Percentiles rank a stretch among this genome's conserved stretches.
Evolutionary conservation across 2,113 vertebrate species (phyloP).

Genomic region (Hirundichthys speculiger): DNA sequence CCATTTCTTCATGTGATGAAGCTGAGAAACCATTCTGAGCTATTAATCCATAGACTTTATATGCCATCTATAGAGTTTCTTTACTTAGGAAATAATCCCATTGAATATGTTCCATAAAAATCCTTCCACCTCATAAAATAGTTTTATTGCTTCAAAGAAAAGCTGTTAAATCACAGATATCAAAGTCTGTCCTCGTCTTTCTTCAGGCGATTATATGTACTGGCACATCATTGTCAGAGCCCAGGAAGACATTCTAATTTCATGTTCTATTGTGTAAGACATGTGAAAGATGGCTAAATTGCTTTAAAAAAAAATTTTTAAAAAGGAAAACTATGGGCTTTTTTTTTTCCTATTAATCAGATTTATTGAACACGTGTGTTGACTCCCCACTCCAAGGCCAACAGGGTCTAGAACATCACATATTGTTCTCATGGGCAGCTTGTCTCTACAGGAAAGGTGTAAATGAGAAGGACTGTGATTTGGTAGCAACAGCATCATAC

Average conservation of each 20-base stretch:
- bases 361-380: conserved; percentile 7
- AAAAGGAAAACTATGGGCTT: conserved; percentile 19
- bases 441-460: conserved; percentile 61
- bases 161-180: conserved; percentile 7
- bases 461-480: conserved; percentile 50
- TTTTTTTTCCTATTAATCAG: too few species aligned
- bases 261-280: conserved; percentile 37
- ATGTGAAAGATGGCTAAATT: conserved; percentile 29
- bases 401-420: conserved; percentile 32
- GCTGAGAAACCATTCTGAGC: not conserved
- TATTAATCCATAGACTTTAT: not conserved
- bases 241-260: conserved; percentile 51
- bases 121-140: not conserved
- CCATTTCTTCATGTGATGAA: conserved; percentile 7
- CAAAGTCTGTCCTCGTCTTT: conserved; percentile 6
- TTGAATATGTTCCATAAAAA: not conserved
- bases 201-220: conserved; percentile 16
- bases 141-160: not conserved
- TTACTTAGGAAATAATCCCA: not conserved
- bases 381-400: conserved; percentile 21
- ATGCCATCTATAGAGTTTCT: not conserved
- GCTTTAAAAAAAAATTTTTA: too few species aligned
- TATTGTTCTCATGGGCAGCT: conserved; percentile 60
- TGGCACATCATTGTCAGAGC: conserved; percentile 31
- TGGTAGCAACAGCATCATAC: conserved; percentile 30